Conservation (phyloP, 2,888 invertebrate genomes). For the Callosobruchus maculatus region DNA sequence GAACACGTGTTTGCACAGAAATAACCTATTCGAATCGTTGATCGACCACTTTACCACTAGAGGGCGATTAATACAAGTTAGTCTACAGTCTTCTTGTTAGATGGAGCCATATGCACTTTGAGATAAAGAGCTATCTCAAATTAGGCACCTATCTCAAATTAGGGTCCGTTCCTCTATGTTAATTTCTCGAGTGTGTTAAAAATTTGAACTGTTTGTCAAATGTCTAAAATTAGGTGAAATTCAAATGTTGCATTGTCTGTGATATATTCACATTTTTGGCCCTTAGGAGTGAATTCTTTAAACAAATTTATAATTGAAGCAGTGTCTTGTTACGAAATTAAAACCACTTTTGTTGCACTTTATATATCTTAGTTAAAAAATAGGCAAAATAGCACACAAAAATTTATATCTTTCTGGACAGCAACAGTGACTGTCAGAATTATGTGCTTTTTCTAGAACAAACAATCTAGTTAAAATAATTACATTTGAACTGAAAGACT, state of each 20-base stretch:
- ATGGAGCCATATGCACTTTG: too few species aligned
- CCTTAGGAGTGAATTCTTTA: not conserved
- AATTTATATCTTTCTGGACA: too few species aligned
- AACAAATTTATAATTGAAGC: not conserved
- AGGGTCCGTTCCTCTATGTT: too few species aligned
- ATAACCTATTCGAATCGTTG: too few species aligned
- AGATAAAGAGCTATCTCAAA: too few species aligned
- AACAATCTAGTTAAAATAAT: not conserved
- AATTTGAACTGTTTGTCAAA: not conserved
- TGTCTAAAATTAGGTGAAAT: not conserved
- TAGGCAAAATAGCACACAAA: too few species aligned
- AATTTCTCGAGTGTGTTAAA: not conserved
- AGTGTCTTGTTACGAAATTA: not conserved
- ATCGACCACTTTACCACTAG: too few species aligned
- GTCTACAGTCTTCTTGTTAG: too few species aligned
- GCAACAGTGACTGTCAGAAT: not conserved
- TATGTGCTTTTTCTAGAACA: not conserved
- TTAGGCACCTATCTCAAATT: too few species aligned
- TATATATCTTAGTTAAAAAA: not conserved
- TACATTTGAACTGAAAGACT: too few species aligned
- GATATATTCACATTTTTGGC: not conserved
- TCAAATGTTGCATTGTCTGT: not conserved
- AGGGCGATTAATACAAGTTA: too few species aligned
- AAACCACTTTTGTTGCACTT: not conserved
- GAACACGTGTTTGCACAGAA: too few species aligned